phyloP scores from a whole-genome alignment of 2,888 invertebrate genomes.

The Norana najaformis region DNA sequence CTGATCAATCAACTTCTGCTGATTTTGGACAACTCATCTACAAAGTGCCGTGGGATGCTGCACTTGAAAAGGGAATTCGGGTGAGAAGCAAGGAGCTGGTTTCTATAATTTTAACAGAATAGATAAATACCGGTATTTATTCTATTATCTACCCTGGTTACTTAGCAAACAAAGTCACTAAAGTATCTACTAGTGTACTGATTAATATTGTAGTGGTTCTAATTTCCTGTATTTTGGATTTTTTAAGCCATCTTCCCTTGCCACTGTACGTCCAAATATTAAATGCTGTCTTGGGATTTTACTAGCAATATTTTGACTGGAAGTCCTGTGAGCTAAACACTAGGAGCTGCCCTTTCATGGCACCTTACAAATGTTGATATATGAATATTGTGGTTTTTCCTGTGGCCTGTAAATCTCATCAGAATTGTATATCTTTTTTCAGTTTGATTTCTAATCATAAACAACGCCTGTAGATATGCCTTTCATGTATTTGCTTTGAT shows the following conservation, averaged over 20 bases:
- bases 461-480: not conserved
- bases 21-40: not conserved
- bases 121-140: not conserved
- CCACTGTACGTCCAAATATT: too few relatives aligned
- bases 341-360: not conserved
- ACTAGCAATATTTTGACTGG: too few relatives aligned
- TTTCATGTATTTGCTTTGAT: not conserved
- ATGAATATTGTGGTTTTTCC: not conserved
- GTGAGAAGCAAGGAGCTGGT: not conserved
- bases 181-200: not conserved
- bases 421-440: too few relatives aligned
- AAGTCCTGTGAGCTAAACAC: not conserved
- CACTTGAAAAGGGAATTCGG: constrained; percentile 18
- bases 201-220: not conserved
- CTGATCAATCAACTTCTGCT: not conserved
- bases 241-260: not conserved
- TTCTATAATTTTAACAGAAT: not conserved
- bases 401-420: too few relatives aligned
- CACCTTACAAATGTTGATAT: too few relatives aligned
- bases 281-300: too few relatives aligned
- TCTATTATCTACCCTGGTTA: not conserved
- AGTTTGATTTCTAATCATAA: not conserved
- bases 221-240: not conserved
- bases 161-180: not conserved
- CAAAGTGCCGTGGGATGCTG: not conserved